Conservation (phyloP, 2,797 vertebrate genomes). For the Alauda arvensis region DNA sequence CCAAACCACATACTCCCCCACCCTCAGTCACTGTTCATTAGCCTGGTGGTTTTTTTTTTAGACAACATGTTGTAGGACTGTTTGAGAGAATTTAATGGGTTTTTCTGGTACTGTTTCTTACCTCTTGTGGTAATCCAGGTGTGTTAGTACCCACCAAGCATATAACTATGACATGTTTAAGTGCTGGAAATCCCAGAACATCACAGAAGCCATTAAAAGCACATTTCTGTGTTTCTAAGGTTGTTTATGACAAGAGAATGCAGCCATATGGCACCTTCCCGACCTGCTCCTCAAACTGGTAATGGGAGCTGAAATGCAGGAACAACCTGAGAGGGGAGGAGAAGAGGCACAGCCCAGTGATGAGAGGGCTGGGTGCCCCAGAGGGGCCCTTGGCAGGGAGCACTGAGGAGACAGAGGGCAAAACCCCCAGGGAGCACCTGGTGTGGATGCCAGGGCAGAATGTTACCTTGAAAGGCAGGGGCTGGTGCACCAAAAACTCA, state of each 20-base stretch:
- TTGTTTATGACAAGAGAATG: not conserved
- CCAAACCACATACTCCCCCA: not conserved
- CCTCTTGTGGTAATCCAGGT: not conserved
- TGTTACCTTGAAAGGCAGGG: not conserved
- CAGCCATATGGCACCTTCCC: not conserved
- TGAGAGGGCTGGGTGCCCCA: rapidly evolving
- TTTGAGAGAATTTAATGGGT: not conserved
- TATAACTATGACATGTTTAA: not conserved
- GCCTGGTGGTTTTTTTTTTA: not conserved
- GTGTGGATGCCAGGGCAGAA: not conserved
- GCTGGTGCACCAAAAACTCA: not conserved
- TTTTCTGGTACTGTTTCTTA: not conserved
- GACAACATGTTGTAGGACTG: not conserved
- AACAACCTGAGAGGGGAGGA: not conserved
- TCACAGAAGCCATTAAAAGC: not conserved
- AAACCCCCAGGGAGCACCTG: not conserved
- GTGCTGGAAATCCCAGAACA: not conserved
- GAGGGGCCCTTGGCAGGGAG: not conserved
- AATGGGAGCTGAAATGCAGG: not conserved
- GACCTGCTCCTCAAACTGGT: not conserved
- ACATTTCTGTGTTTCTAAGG: not conserved
- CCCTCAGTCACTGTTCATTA: not conserved
- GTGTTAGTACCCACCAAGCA: not conserved
- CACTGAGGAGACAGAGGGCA: not conserved
- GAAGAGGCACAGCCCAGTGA: not conserved